Percentiles rank a stretch among this genome's conserved stretches.
These are phyloP conservation scores for Drosophila nannoptera DNA, from an alignment of 1,140 invertebrate genomes.

Conservation along the genomic window DNA sequence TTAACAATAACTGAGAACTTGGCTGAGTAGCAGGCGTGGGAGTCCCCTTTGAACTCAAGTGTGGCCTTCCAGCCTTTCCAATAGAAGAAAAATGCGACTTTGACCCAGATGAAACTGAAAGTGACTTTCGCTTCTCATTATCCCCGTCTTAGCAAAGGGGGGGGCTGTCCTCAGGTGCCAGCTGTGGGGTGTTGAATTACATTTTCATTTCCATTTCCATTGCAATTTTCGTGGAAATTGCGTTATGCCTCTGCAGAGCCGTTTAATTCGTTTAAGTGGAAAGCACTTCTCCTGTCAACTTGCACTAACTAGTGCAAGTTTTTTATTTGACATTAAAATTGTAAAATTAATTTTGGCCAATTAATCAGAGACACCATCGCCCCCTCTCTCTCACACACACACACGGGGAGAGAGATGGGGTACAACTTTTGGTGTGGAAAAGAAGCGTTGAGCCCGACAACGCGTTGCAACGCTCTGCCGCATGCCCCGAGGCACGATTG, in stretches of 20 bases:
- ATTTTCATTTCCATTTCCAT: not conserved
- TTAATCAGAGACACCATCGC: conserved; percentile 63
- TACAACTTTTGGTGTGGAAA: conserved; percentile 9
- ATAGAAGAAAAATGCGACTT: no score
- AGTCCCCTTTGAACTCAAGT: no score
- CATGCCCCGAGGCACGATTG: conserved; percentile 25
- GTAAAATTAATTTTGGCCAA: conserved; percentile 72
- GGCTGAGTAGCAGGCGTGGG: no score
- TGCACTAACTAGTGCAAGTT: conserved; percentile 46
- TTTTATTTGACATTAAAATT: conserved; percentile 64
- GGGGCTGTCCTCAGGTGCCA: not conserved
- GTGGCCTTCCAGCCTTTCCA: no score
- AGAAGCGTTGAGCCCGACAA: not conserved
- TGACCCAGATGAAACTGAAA: no score
- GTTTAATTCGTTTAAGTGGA: conserved; percentile 33
- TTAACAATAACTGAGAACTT: no score
- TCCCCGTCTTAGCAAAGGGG: not conserved
- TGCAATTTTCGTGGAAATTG: not conserved
- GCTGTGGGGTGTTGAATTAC: not conserved
- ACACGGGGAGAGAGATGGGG: no score
- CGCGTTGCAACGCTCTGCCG: not conserved
- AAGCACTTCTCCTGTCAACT: conserved; percentile 41
- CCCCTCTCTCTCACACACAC: not conserved
- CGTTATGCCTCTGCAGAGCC: not conserved
- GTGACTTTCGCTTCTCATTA: no score